A percentile compares a stretch with the other conserved stretches of the same genome.
These are phyloP conservation scores for Melanerpes formicivorus DNA, from an alignment of 2,113 vertebrate genomes.

Conservation along the genomic window DNA sequence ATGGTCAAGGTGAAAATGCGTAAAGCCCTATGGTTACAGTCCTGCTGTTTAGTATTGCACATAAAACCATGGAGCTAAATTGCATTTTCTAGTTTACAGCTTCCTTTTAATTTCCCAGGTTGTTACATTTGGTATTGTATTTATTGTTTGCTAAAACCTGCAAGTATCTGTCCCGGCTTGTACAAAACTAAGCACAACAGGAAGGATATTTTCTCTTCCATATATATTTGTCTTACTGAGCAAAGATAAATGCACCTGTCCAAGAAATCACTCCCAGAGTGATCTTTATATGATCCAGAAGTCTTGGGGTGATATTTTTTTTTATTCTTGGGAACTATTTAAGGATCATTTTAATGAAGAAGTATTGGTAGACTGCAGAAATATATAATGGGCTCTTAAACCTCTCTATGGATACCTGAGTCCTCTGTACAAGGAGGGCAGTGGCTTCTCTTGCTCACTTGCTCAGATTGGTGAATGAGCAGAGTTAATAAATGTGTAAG, in stretches of 20 bases:
- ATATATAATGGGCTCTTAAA: background rate
- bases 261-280: background rate
- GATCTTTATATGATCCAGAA: background rate
- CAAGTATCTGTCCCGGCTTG: background rate
- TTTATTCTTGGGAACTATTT: conserved; percentile 8
- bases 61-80: background rate
- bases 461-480: conserved; percentile 31
- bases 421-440: background rate
- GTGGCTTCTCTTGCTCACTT: conserved; percentile 17
- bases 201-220: background rate
- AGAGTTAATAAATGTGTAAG: conserved; percentile 13
- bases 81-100: background rate
- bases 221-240: background rate
- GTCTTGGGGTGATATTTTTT: background rate
- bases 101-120: background rate
- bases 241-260: background rate
- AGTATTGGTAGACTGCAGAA: background rate
- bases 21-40: background rate
- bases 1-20: background rate
- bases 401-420: background rate
- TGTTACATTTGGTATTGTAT: background rate
- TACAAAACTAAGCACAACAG: background rate
- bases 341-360: conserved; percentile 27
- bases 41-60: background rate
- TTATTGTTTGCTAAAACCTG: background rate